Conservation (phyloP, 2,888 invertebrate genomes). For the Parelbella ahira region DNA sequence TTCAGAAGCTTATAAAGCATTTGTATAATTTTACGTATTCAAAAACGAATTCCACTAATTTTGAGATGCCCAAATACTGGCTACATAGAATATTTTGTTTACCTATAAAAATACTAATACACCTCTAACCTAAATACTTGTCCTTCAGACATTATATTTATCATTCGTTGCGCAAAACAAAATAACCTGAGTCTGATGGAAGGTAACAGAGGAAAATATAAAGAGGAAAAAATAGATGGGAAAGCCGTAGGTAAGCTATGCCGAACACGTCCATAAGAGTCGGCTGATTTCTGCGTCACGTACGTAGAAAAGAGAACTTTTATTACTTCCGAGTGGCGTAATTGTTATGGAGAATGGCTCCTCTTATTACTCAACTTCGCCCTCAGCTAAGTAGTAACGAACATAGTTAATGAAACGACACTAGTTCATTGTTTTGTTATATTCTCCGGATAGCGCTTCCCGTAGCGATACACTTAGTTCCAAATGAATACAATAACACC, state of each 20-base stretch:
- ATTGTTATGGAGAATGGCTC: constrained; percentile 69
- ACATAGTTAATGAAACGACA: constrained; percentile 42
- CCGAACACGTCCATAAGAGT: constrained; percentile 63
- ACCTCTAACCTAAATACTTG: too few species aligned
- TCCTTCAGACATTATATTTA: too few species aligned
- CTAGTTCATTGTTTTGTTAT: constrained; percentile 34
- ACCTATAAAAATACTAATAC: too few species aligned
- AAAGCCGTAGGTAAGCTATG: constrained; percentile 50
- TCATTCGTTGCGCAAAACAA: constrained; percentile 7
- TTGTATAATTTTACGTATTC: too few species aligned
- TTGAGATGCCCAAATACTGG: too few species aligned
- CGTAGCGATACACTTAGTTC: too few species aligned
- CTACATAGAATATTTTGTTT: too few species aligned
- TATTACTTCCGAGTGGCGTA: constrained; percentile 69
- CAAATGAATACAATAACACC: too few species aligned
- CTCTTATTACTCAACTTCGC: constrained; percentile 66
- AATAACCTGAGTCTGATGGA: constrained; percentile 5
- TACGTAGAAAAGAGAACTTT: constrained; percentile 69
- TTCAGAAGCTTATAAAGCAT: too few species aligned
- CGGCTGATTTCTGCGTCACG: constrained; percentile 68
- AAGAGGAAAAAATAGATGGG: constrained; percentile 46
- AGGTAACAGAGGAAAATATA: constrained; percentile 32
- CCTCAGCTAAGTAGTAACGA: constrained; percentile 44
- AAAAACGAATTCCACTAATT: too few species aligned
- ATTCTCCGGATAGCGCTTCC: background rate